These are phyloP conservation scores for Zaprionus nigranus DNA, from an alignment of 1,140 invertebrate genomes.

Conservation along the genomic window DNA sequence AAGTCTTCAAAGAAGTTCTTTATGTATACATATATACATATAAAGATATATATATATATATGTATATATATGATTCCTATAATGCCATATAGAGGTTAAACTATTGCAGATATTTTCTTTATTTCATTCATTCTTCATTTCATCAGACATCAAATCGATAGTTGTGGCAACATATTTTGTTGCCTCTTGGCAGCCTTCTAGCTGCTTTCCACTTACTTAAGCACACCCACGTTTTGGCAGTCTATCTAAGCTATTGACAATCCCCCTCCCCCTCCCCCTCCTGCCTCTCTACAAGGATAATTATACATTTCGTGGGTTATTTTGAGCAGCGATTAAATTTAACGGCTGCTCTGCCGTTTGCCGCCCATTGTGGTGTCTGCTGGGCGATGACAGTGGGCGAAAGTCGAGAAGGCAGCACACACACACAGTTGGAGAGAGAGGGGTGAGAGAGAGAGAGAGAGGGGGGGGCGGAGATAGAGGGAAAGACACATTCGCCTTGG, in stretches of 20 bases:
- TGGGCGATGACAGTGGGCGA: slow-evolving; percentile 23
- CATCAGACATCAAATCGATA: background rate
- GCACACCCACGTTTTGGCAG: background rate
- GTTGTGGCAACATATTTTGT: background rate
- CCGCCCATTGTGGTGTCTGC: slow-evolving; percentile 12
- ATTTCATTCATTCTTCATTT: too few relatives aligned
- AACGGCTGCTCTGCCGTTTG: slow-evolving; percentile 10
- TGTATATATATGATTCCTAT: too few relatives aligned
- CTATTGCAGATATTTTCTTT: too few relatives aligned
- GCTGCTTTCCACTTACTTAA: background rate
- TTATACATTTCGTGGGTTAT: slow-evolving; percentile 24
- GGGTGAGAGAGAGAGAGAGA: too few relatives aligned
- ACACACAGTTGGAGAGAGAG: too few relatives aligned
- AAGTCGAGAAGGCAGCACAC: slow-evolving; percentile 11
- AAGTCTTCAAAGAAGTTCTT: too few relatives aligned
- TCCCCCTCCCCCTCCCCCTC: background rate
- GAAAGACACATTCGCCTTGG: background rate
- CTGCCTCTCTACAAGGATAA: background rate
- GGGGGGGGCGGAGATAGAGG: too few relatives aligned
- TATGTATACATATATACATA: too few relatives aligned
- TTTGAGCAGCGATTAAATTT: slow-evolving; percentile 25
- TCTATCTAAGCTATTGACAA: slow-evolving; percentile 4
- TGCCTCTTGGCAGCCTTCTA: background rate
- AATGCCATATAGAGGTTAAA: too few relatives aligned
- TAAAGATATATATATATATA: too few relatives aligned